phyloP scores from a whole-genome alignment of 2,888 invertebrate genomes.

The Lysandra coridon region DNA sequence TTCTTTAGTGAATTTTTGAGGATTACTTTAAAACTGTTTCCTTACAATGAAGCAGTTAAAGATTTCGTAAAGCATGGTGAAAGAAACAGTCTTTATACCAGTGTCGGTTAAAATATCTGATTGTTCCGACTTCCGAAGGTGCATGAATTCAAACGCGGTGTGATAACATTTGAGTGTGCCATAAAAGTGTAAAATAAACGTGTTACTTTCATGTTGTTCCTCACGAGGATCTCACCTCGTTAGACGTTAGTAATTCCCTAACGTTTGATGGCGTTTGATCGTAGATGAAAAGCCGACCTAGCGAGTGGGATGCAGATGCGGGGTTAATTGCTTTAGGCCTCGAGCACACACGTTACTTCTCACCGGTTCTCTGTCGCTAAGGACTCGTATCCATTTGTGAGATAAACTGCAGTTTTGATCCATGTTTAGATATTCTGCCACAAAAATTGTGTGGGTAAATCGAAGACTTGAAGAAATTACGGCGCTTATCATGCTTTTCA shows the following conservation, averaged over 20 bases:
- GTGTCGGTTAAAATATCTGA: not conserved
- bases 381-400: not conserved
- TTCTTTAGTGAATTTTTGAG: not conserved
- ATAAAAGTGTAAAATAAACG: not conserved
- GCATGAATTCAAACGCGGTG: not conserved
- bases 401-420: not conserved
- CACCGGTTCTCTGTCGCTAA: not conserved
- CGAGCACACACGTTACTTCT: conserved; percentile 17
- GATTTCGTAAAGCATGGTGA: not conserved
- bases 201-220: conserved; percentile 4
- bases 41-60: not conserved
- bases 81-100: not conserved
- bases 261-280: conserved; percentile 17
- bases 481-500: no score
- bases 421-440: not conserved
- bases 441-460: not conserved
- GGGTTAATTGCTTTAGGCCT: conserved; percentile 16
- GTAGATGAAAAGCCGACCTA: conserved; percentile 9
- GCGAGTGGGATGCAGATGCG: conserved; percentile 12
- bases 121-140: not conserved
- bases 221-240: not conserved
- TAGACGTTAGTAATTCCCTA: conserved; percentile 22
- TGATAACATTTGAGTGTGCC: not conserved
- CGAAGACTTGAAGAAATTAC: no score
- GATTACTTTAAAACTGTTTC: not conserved